Base-by-base conservation (phyloP, 2,888 invertebrate genomes). In the Hyalella azteca region DNA sequence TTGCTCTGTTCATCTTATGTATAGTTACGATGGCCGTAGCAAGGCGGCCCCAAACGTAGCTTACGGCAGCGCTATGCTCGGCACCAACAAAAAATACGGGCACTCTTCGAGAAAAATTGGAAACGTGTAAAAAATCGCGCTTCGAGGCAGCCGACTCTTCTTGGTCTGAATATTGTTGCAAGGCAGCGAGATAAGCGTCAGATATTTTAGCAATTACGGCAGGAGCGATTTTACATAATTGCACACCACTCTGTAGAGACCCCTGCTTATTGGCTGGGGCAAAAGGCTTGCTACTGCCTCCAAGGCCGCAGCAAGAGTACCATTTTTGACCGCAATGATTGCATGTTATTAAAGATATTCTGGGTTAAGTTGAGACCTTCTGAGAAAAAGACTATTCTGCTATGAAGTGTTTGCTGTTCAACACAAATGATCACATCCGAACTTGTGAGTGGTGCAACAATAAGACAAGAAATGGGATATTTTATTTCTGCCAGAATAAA, bases 101-200 rank as follows among this genome's bases (percentile, higher is more conserved):
- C 39, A n/a, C 66, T 36, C 36, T 36, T 32, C 66, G 22, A 11
- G 66, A 36, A 66, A 66, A 66, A 32, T 66, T 19, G 36, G 36
- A 66, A 66, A 32, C 19, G 32, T 7, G 66, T 66, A 66, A 66
- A 59, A 66, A 66, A 66, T 36, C n/a, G n/a, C 66, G 66, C 66
- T 36, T 36, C 66, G n/a, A 66, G 66, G 36, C 66, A 66, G 36
- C 29, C 36, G 9, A 66, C 66, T 19, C 13, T 11, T 32, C 39
- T 36, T 36, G 29, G 66, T 29, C 1, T 11, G 36, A 66, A 66
- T 1, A 66, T 36, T 66, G 66, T 36, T 11, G 66, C 66, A 15
- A 66, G 36, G 66, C 36, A 66, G 7, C 66, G n/a, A 66, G 66
- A 36, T 66, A 5, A 36, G 36, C 66, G 36, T 15, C 36, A 11